Conservation (phyloP, 2,113 vertebrate species). For the Proterorhinus semilunaris region DNA sequence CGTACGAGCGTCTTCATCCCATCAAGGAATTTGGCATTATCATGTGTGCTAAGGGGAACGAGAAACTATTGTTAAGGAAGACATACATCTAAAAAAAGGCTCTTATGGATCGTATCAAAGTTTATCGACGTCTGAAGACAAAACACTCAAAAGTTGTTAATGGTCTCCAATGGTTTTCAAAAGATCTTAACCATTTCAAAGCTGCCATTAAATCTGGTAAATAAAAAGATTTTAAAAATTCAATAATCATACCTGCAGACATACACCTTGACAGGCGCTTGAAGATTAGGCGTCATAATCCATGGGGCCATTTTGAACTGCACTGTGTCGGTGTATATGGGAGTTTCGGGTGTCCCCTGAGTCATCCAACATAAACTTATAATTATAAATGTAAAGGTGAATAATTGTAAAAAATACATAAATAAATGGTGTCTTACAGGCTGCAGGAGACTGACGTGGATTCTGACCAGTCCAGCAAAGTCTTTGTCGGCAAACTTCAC, state of each 20-base stretch:
- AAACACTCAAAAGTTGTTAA: no score
- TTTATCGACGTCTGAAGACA: no score
- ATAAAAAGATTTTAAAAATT: no score
- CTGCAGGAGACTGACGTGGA: conserved; percentile 86
- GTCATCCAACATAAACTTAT: background rate
- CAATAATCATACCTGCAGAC: conserved; percentile 79
- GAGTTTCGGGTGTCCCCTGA: conserved; percentile 81
- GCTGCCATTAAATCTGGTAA: no score
- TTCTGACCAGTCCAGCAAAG: conserved; percentile 83
- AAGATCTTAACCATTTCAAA: no score
- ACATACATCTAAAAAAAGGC: no score
- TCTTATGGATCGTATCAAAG: no score
- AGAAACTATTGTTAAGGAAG: no score
- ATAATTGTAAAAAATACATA: background rate
- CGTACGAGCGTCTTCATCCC: conserved; percentile 78
- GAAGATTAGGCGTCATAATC: conserved; percentile 92
- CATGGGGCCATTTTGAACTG: conserved; percentile 86
- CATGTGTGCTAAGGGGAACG: conserved; percentile 63
- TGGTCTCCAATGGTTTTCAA: no score
- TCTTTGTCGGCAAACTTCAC: conserved; percentile 84
- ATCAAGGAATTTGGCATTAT: conserved; percentile 86
- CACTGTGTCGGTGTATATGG: conserved; percentile 88
- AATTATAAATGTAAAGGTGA: background rate
- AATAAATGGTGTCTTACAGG: conserved; percentile 62
- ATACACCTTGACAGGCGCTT: conserved; percentile 82